phyloP scores from a whole-genome alignment of 2,888 invertebrate genomes.

The Augiades crinisus region DNA sequence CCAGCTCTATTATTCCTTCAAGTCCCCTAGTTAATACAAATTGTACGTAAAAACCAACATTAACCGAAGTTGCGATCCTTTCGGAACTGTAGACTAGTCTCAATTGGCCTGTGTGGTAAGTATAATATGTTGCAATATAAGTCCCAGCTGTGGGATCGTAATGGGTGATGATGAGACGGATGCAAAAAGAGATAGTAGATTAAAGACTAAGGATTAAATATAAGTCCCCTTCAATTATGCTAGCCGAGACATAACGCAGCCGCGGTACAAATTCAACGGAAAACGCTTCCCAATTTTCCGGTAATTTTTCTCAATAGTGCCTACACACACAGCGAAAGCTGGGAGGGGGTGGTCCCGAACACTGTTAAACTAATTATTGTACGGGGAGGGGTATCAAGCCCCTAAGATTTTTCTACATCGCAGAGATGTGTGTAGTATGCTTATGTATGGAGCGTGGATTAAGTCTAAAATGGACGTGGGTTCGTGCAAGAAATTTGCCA shows the following conservation, averaged over 20 bases:
- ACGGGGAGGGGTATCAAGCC: constrained; percentile 33
- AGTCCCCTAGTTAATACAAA: no score
- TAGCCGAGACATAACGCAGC: constrained; percentile 36
- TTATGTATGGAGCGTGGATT: constrained; percentile 3
- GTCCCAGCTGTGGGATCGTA: no score
- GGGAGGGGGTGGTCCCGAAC: constrained; percentile 37
- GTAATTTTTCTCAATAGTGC: constrained; percentile 50
- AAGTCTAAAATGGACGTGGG: constrained; percentile 10
- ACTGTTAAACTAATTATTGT: constrained; percentile 55
- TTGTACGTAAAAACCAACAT: no score
- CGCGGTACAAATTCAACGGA: constrained; percentile 12
- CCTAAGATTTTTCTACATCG: constrained; percentile 50
- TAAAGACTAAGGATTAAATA: neutral
- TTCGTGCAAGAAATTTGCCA: no score
- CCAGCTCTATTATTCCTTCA: no score
- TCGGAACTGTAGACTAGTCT: no score
- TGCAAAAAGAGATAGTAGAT: no score
- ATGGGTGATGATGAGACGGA: no score
- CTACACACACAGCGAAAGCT: constrained; percentile 40
- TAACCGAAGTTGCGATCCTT: no score
- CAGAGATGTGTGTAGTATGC: constrained; percentile 29
- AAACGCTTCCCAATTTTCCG: constrained; percentile 44
- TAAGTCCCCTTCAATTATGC: constrained; percentile 10
- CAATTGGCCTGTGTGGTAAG: no score
- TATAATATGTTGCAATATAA: no score